phyloP scores from a whole-genome alignment of 2,888 invertebrate species.

The Phania funesta region DNA sequence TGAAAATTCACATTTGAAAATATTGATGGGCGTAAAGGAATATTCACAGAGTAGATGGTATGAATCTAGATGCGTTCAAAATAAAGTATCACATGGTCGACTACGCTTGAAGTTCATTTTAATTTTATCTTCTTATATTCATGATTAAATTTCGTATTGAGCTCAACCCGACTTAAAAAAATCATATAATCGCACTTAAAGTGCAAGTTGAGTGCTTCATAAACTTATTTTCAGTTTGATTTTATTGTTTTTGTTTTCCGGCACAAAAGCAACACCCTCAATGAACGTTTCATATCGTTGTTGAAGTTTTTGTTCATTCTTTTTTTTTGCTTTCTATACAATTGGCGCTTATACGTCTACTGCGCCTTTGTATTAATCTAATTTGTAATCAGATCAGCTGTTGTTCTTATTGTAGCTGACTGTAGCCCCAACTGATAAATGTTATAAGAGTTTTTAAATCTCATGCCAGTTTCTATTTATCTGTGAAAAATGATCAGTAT shows the following conservation, averaged over 20 bases:
- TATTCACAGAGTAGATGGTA: too few relatives aligned
- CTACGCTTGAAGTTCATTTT: neutral
- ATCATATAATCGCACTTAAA: conserved; percentile 36
- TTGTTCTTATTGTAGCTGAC: conserved; percentile 4
- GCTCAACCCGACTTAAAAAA: conserved; percentile 18
- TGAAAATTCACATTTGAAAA: too few relatives aligned
- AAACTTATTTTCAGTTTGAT: conserved; percentile 25
- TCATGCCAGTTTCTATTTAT: neutral
- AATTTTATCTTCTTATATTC: neutral
- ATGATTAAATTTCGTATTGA: conserved; percentile 21
- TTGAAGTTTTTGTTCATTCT: neutral
- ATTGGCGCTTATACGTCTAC: conserved; percentile 67
- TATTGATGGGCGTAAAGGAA: too few relatives aligned
- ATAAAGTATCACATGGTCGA: neutral
- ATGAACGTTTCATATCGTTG: conserved; percentile 10
- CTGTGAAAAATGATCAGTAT: conserved; percentile 15
- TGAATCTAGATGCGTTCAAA: too few relatives aligned
- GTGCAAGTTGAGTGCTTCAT: conserved; percentile 47
- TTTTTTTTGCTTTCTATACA: conserved; percentile 27
- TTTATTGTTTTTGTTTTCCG: neutral
- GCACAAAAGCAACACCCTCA: conserved; percentile 39
- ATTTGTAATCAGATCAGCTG: conserved; percentile 50
- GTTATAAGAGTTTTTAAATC: conserved; percentile 1
- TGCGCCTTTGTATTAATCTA: conserved; percentile 59
- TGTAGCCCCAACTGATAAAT: neutral